These are phyloP conservation scores for Sarcophaga caerulescens DNA, from an alignment of 2,888 invertebrate genomes.

Conservation along the genomic window DNA sequence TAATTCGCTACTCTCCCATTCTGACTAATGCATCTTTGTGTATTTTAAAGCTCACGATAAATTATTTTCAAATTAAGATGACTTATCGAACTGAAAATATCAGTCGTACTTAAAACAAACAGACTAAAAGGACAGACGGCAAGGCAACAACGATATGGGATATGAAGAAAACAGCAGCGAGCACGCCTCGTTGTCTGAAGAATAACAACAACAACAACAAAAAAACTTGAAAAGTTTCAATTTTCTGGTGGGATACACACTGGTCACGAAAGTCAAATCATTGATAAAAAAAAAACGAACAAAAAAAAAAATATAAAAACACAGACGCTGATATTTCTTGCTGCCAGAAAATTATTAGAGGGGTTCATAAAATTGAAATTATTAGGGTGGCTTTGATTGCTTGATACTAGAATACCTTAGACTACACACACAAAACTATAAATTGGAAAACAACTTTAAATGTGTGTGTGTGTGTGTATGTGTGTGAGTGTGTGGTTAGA, in stretches of 20 bases:
- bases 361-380: neutral
- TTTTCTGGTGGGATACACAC: constrained; percentile 35
- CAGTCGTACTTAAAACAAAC: constrained; percentile 1
- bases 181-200: constrained; percentile 38
- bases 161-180: neutral
- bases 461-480: neutral
- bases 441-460: too few species aligned
- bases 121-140: neutral
- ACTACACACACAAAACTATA: neutral
- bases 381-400: too few species aligned
- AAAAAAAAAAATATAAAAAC: neutral
- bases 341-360: neutral
- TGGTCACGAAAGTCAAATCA: constrained; percentile 42
- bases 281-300: constrained; percentile 10
- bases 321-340: neutral
- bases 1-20: neutral
- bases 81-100: constrained; percentile 58
- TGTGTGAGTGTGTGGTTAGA: neutral
- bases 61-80: constrained; percentile 65
- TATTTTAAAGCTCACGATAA: constrained; percentile 53
- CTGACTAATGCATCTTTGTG: constrained; percentile 40
- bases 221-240: constrained; percentile 36
- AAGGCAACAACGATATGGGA: neutral
- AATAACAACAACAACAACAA: neutral
- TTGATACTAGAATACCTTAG: neutral